Percentiles rank a stretch among this genome's conserved stretches.
phyloP scores from a whole-genome alignment of 92 coral and sea anemone genomes.

The Hydrozoanthus gracilis region DNA sequence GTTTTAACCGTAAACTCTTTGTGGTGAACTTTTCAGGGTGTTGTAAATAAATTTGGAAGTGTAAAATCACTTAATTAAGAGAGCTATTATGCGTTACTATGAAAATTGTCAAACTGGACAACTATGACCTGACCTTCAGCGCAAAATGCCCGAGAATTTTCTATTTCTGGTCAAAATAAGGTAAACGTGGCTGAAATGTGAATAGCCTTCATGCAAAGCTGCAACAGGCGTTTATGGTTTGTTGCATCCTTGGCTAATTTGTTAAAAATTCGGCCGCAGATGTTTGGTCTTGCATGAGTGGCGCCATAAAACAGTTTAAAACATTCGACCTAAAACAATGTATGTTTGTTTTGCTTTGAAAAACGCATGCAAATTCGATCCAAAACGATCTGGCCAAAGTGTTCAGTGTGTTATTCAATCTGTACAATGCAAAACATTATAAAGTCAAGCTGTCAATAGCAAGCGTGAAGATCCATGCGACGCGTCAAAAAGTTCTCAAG shows the following conservation, averaged over 20 bases:
- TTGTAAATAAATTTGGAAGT: neutral
- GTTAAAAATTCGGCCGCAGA: neutral
- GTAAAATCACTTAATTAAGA: too few species aligned
- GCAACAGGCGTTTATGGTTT: neutral
- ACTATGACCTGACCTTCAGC: neutral
- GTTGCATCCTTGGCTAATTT: neutral
- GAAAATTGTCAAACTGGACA: neutral
- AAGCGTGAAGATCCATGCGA: neutral
- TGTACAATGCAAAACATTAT: neutral
- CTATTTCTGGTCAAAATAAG: neutral
- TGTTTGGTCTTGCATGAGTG: neutral
- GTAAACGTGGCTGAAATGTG: neutral
- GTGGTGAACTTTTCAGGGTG: neutral
- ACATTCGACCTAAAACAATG: constrained; percentile 17
- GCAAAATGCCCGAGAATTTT: neutral
- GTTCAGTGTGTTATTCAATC: neutral
- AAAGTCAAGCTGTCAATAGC: neutral
- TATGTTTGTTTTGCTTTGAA: constrained; percentile 7
- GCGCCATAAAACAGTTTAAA: constrained; percentile 9
- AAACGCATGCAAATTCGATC: constrained; percentile 28
- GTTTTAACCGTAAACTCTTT: neutral
- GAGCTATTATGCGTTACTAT: neutral
- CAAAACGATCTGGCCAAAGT: neutral
- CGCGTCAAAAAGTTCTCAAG: neutral
- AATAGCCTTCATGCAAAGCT: neutral